phyloP scores from a whole-genome alignment of 2,797 vertebrate species.

The Gastrophryne carolinensis region DNA sequence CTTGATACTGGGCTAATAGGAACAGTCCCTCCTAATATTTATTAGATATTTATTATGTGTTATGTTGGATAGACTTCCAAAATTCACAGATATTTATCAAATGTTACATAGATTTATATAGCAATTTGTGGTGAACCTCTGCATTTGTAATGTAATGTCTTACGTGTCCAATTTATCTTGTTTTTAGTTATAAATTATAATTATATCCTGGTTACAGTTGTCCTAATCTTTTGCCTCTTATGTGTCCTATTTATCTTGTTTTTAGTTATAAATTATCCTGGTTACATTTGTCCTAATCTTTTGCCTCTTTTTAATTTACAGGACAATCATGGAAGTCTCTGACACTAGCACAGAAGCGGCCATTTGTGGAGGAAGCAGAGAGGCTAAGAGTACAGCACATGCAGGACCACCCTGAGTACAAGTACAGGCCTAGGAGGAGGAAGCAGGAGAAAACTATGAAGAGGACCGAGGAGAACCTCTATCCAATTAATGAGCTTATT shows the following conservation, averaged over 20 bases:
- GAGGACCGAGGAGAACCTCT: constrained; percentile 81
- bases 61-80: no score
- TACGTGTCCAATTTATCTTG: no score
- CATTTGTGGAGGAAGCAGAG: constrained; percentile 94
- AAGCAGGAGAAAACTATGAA: constrained; percentile 94
- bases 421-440: constrained; percentile 87
- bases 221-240: not conserved
- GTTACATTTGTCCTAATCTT: not conserved
- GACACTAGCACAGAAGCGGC: constrained; percentile 84
- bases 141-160: no score
- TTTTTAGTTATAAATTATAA: not conserved
- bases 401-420: constrained; percentile 96
- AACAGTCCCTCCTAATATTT: no score
- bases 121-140: no score
- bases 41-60: no score
- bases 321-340: constrained; percentile 91
- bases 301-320: constrained; percentile 53
- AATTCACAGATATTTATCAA: no score
- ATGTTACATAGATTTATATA: no score
- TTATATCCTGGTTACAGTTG: not conserved
- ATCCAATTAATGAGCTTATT: constrained; percentile 72
- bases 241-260: no score
- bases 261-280: not conserved
- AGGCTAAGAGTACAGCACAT: constrained; percentile 90
- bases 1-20: no score